Base-by-base conservation (phyloP, 2,888 invertebrate species). In the Dione vanillae region DNA sequence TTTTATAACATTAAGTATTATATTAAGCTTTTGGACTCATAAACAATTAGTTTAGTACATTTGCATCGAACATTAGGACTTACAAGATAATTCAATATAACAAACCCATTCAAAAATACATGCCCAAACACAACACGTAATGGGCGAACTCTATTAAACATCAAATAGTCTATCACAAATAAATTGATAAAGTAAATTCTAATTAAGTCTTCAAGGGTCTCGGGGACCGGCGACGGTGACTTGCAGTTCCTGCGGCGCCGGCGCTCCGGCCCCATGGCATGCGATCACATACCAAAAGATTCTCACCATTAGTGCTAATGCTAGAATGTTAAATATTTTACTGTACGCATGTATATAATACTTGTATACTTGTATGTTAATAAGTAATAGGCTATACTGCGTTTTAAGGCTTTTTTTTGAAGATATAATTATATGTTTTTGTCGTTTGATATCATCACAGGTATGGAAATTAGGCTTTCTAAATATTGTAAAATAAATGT, bases 241-340 rank as follows among this genome's bases (percentile, higher is more conserved):
- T 76, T 52, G 88, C 90, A 83, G 75, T 79, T 80, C 78, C 75
- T 73, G 72, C 72, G 87, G 88, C 89, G 88, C 89, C 87, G 83
- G 74, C 72, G 71, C 72, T 76, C 65, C 77, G 76, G 62, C 49
- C n/a, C 37, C 8, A 16, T 16, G 62, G 64, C 56, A 47, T 65
- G 61, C 70, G 49, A 49, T 40, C 64, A 19, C 64, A 49, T 47
- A 49, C 47, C 71, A 41, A 54, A 20, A 59, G 56, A 66, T 69
- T 70, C 70, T 70, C 72, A 72, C 72, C 72, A 73, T 73, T 70
- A 73, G 20, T 64, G 68, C 45, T 59, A 59, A 35, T 19, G 11
- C 14, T 37, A 47, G 47, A 49, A 64, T 64, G 49, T 51, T 51
- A 20, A 49, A 49, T 37, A 64, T 64, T 64, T 37, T 27, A 43